phyloP scores from a whole-genome alignment of 2,797 vertebrate species.

The Erpetoichthys calabaricus region DNA sequence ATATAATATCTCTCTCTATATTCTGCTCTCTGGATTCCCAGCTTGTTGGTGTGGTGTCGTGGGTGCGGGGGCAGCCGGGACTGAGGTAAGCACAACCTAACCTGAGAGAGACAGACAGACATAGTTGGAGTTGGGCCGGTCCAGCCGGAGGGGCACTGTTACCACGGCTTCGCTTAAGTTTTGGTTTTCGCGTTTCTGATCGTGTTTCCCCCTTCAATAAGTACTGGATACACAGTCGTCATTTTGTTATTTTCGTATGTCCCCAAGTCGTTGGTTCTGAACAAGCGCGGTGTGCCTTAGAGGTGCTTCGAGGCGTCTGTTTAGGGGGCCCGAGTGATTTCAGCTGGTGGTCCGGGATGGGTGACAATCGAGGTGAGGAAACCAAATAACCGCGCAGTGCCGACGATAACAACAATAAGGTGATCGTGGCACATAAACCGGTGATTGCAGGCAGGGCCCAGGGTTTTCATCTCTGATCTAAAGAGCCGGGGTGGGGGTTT shows the following conservation, averaged over 20 bases:
- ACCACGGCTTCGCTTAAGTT: background rate
- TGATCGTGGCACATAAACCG: too few species aligned
- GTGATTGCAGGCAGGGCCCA: too few species aligned
- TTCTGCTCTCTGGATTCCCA: background rate
- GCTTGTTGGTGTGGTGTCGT: too few species aligned
- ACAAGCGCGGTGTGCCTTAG: conserved; percentile 4
- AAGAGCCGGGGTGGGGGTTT: background rate
- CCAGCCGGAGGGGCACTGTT: background rate
- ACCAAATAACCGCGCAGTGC: background rate
- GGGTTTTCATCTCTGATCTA: background rate
- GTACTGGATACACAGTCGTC: too few species aligned
- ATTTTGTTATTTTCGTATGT: too few species aligned
- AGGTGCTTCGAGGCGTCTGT: conserved; percentile 50
- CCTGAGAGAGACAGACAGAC: background rate
- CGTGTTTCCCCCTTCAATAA: too few species aligned
- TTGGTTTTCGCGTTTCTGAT: background rate
- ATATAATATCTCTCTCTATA: background rate
- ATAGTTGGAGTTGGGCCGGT: background rate
- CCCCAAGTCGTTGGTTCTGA: too few species aligned
- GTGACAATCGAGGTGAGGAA: conserved; percentile 56
- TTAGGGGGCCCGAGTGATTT: conserved; percentile 53
- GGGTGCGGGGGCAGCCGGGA: background rate
- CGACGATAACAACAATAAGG: background rate
- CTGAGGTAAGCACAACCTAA: background rate
- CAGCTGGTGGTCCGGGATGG: conserved; percentile 40